Percentiles rank a stretch among this genome's conserved stretches.
Conservation (phyloP, 2,888 invertebrate species). For the Chrysolina oricalcia region DNA sequence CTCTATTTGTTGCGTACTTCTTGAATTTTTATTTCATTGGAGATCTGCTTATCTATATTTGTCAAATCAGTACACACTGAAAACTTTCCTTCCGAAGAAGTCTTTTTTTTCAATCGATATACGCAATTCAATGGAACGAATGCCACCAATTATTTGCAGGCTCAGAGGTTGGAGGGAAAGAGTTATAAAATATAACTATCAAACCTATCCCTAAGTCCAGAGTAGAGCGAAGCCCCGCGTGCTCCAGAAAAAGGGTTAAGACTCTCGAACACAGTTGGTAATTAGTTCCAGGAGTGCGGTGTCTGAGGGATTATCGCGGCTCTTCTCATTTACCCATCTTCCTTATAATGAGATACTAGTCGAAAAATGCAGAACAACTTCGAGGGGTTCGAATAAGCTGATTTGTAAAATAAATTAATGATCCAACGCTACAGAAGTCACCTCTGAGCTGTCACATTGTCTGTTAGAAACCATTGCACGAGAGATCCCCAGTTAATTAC, state of each 20-base stretch:
- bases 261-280: slow-evolving; percentile 62
- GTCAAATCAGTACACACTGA: too few species aligned
- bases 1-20: too few species aligned
- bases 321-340: slow-evolving; percentile 67
- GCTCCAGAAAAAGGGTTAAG: slow-evolving; percentile 62
- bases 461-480: slow-evolving; percentile 67
- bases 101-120: too few species aligned
- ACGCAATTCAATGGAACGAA: slow-evolving; percentile 42
- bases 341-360: slow-evolving; percentile 67
- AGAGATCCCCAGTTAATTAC: slow-evolving; percentile 70
- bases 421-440: slow-evolving; percentile 71
- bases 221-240: slow-evolving; percentile 50
- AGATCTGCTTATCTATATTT: too few species aligned
- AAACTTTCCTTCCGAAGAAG: too few species aligned
- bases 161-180: slow-evolving; percentile 47
- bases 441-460: slow-evolving; percentile 71
- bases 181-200: slow-evolving; percentile 54
- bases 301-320: slow-evolving; percentile 68
- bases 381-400: slow-evolving; percentile 70
- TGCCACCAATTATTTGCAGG: slow-evolving; percentile 56
- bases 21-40: too few species aligned
- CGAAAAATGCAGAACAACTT: slow-evolving; percentile 68
- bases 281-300: slow-evolving; percentile 67
- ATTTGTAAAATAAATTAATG: slow-evolving; percentile 73
- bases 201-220: slow-evolving; percentile 48